Evolutionary conservation across 2,797 vertebrate species (phyloP).

Genomic region (Scolopax rusticola): DNA sequence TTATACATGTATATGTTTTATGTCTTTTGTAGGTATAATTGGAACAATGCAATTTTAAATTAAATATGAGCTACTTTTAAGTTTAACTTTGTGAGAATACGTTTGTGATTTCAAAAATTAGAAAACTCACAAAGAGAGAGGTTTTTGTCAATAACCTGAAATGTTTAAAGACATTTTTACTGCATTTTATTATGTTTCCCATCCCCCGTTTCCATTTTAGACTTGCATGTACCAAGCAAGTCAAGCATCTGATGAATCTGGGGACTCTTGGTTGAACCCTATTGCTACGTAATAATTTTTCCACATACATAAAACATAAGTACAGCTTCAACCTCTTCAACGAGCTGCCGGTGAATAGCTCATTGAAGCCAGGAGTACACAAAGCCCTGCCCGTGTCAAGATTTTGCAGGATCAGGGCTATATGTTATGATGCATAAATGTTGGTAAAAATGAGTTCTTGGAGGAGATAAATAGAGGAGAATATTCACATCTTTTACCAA

Average conservation of each 20-base stretch:
- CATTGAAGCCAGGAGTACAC: neutral
- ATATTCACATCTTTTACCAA: neutral
- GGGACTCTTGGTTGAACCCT: slow-evolving; percentile 57
- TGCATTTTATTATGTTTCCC: slow-evolving; percentile 1
- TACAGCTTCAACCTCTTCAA: neutral
- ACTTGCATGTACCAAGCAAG: neutral
- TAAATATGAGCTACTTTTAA: neutral
- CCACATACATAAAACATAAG: slow-evolving; percentile 37
- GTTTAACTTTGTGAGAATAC: neutral
- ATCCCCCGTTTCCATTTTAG: slow-evolving; percentile 25
- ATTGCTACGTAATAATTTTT: slow-evolving; percentile 32
- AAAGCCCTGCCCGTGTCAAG: neutral
- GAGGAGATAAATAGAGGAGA: slow-evolving; percentile 37
- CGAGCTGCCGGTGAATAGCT: slow-evolving; percentile 20
- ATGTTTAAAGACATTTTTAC: slow-evolving; percentile 45
- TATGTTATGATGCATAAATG: slow-evolving; percentile 26
- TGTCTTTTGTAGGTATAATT: neutral
- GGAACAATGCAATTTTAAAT: slow-evolving; percentile 34
- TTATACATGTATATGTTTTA: neutral
- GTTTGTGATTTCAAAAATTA: neutral
- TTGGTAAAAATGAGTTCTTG: slow-evolving; percentile 23
- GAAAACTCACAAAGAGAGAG: neutral
- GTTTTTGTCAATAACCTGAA: slow-evolving; percentile 12
- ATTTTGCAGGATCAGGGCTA: slow-evolving; percentile 10
- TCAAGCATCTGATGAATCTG: slow-evolving; percentile 39